phyloP scores from a whole-genome alignment of 30 jellyfish, hydroid and myxozoan genomes.

The Nemopilema nomurai region DNA sequence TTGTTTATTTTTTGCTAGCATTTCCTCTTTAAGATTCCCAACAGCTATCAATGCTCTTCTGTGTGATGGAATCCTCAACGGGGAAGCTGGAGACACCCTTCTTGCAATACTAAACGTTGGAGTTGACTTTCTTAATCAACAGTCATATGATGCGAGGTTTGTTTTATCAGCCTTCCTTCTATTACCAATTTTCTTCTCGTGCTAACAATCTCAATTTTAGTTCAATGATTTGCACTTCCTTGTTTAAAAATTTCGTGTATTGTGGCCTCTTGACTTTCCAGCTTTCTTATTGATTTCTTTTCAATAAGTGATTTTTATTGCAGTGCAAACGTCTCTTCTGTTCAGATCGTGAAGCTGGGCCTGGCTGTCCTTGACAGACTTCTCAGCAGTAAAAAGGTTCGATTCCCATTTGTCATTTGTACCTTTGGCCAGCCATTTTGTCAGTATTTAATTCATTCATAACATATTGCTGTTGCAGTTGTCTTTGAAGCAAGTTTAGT shows the following conservation, averaged over 20 bases:
- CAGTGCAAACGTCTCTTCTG: background rate
- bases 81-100: conserved; percentile 72
- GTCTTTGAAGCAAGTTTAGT: too few relatives aligned
- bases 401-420: too few relatives aligned
- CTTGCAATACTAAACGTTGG: conserved; percentile 67
- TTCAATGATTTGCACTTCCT: background rate
- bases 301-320: background rate
- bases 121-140: conserved; percentile 41
- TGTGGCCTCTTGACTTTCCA: background rate
- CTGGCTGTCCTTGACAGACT: conserved; percentile 71
- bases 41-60: conserved; percentile 12
- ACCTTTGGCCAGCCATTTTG: too few relatives aligned
- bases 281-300: background rate
- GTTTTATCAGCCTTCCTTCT: too few relatives aligned
- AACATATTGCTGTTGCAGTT: too few relatives aligned
- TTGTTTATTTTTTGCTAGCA: background rate
- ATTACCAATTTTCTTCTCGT: too few relatives aligned
- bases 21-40: conserved; percentile 5
- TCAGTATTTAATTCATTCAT: too few relatives aligned
- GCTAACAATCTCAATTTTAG: too few relatives aligned
- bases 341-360: conserved; percentile 72
- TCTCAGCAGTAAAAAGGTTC: conserved; percentile 45
- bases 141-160: conserved; percentile 37
- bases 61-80: conserved; percentile 54
- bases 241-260: background rate